Conservation (phyloP, 2,797 vertebrate species). For the Gallinago nigripennis region DNA sequence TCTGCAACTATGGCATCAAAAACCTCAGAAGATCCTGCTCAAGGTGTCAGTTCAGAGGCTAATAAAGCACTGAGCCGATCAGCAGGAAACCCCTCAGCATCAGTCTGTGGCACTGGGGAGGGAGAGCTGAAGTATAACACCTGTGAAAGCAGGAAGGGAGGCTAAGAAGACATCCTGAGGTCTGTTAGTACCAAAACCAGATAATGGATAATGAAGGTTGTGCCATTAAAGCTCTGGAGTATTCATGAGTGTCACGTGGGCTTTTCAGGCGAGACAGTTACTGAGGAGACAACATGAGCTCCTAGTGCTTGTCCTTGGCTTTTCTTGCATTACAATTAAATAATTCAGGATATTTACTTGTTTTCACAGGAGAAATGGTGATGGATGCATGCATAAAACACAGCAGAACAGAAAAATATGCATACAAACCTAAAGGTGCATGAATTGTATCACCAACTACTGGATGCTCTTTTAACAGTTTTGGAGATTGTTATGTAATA, state of each 20-base stretch:
- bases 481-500: neutral
- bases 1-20: neutral
- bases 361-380: neutral
- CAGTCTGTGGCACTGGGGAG: neutral
- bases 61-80: neutral
- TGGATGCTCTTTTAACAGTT: neutral
- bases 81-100: neutral
- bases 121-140: neutral
- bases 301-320: neutral
- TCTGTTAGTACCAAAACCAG: neutral
- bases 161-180: neutral
- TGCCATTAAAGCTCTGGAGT: neutral
- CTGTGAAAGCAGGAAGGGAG: neutral
- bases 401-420: neutral
- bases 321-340: neutral
- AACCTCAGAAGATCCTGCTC: neutral
- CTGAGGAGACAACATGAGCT: neutral
- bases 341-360: neutral
- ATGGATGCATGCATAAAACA: neutral
- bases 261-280: neutral
- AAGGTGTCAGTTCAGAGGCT: neutral
- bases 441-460: neutral
- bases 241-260: neutral
- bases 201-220: neutral
- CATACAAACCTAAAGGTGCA: neutral